phyloP scores from a whole-genome alignment of 2,113 vertebrate genomes.

The Corapipo altera region DNA sequence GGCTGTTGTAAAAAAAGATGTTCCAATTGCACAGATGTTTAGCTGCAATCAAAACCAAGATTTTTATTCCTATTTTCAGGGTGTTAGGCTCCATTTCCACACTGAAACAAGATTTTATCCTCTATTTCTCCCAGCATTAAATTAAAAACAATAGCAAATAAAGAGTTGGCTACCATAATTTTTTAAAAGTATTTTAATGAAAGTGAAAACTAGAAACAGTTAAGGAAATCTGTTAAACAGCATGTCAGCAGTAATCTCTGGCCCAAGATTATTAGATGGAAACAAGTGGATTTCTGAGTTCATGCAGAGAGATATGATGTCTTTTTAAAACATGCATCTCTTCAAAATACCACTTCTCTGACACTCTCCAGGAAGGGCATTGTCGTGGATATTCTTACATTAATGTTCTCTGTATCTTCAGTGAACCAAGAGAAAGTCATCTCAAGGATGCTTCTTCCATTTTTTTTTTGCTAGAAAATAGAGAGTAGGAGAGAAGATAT shows the following conservation, averaged over 20 bases:
- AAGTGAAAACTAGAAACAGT: background rate
- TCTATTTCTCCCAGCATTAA: background rate
- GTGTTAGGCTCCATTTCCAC: background rate
- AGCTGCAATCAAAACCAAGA: background rate
- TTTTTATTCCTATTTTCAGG: background rate
- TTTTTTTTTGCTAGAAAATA: background rate
- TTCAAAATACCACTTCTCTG: background rate
- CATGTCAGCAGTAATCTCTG: background rate
- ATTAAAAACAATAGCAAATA: background rate
- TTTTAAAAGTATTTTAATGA: background rate
- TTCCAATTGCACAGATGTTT: background rate
- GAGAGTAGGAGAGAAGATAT: background rate
- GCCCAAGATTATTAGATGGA: background rate
- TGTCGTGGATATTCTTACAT: background rate
- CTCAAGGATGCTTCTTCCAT: accelerated
- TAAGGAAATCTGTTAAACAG: background rate
- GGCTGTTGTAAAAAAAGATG: background rate
- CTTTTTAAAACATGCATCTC: background rate
- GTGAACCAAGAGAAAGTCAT: accelerated
- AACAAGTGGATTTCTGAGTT: background rate
- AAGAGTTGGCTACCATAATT: background rate
- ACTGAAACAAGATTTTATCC: background rate
- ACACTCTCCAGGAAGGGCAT: background rate
- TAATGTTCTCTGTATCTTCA: background rate
- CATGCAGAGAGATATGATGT: background rate